Evolutionary conservation across 35 echinoderm and acorn worm genomes (phyloP).

Genomic region (Ophiothrix spiculata): DNA sequence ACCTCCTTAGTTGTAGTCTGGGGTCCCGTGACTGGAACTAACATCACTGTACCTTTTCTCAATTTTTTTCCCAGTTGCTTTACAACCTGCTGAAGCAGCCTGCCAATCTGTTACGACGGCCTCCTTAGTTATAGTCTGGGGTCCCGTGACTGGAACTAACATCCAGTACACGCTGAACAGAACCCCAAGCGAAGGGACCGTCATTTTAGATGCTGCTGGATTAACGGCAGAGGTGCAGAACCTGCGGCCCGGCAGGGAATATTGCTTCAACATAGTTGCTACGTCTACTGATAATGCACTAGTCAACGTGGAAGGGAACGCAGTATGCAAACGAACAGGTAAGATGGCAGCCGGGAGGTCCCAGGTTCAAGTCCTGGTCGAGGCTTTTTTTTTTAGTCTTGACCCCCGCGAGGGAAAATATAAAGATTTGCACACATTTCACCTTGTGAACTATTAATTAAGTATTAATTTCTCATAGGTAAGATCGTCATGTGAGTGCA

Average conservation of each 20-base stretch:
- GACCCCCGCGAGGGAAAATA: too few species aligned
- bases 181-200: background rate
- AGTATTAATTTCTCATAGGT: too few species aligned
- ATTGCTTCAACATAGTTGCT: background rate
- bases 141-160: background rate
- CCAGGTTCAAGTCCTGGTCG: too few species aligned
- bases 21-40: background rate
- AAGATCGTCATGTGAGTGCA: too few species aligned
- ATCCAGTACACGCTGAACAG: background rate
- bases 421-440: too few species aligned
- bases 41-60: background rate
- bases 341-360: too few species aligned
- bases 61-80: background rate
- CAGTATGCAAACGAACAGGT: background rate
- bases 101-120: background rate
- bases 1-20: background rate
- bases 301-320: background rate
- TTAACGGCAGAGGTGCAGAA: background rate
- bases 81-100: background rate
- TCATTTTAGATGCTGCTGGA: background rate
- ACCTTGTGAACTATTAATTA: too few species aligned
- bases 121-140: background rate
- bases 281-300: background rate
- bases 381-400: too few species aligned
- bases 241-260: background rate